A percentile compares a stretch with the other conserved stretches of the same genome.
These are phyloP conservation scores for Papilio polytes DNA, from an alignment of 1,140 invertebrate species.

Conservation along the genomic window DNA sequence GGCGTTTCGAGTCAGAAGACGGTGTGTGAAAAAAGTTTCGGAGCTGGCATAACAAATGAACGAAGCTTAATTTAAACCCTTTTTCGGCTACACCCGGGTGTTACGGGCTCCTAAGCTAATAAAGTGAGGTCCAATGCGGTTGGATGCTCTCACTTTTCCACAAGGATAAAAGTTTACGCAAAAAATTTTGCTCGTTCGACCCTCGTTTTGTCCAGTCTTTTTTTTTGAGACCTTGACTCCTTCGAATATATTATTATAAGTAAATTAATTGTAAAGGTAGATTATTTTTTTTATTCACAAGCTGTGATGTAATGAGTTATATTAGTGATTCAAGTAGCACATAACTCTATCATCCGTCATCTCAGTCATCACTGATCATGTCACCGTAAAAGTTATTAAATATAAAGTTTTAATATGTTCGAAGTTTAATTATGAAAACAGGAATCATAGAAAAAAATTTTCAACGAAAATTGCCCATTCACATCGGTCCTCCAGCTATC, in stretches of 20 bases:
- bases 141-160: slow-evolving; percentile 7
- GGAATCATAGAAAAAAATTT: slow-evolving; percentile 10
- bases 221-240: slow-evolving; percentile 1
- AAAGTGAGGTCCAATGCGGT: slow-evolving; percentile 13
- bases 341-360: no score
- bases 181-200: slow-evolving; percentile 2
- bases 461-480: slow-evolving; percentile 27
- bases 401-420: background rate
- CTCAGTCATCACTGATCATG: no score
- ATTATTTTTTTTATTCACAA: background rate
- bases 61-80: slow-evolving; percentile 16
- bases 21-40: slow-evolving; percentile 7
- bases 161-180: slow-evolving; percentile 18
- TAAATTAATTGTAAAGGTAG: background rate
- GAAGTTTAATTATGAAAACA: background rate
- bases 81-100: slow-evolving; percentile 1
- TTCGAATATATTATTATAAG: background rate
- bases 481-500: slow-evolving; percentile 4
- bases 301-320: background rate
- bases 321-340: no score
- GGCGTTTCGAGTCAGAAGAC: slow-evolving; percentile 1
- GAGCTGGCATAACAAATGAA: slow-evolving; percentile 13
- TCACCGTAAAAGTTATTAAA: background rate
- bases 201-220: slow-evolving; percentile 24
- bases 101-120: slow-evolving; percentile 14